Conservation (phyloP, 64 coral and sea anemone species). For the Cladopsammia gracilis region DNA sequence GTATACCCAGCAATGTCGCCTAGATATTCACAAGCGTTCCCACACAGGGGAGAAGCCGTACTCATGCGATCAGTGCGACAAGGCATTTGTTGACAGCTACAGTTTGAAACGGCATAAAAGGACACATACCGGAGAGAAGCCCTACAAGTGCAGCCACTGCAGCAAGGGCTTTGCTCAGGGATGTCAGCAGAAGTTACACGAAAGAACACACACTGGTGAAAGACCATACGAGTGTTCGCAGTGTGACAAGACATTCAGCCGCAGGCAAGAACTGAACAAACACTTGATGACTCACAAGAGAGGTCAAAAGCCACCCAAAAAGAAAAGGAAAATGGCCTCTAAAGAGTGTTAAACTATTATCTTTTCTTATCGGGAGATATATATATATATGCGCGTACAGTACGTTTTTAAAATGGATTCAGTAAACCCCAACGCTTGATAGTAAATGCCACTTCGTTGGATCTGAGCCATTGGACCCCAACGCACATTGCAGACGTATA, state of each 20-base stretch:
- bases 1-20: not conserved
- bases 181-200: slow-evolving; percentile 4
- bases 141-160: slow-evolving; percentile 10
- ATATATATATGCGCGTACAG: not conserved
- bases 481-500: no score
- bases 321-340: not conserved
- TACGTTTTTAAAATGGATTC: no score
- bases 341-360: not conserved
- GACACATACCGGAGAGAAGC: slow-evolving; percentile 12
- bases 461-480: no score
- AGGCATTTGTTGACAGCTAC: slow-evolving; percentile 20
- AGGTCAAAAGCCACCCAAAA: not conserved
- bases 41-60: not conserved
- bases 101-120: not conserved
- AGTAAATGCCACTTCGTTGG: no score
- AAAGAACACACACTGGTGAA: slow-evolving; percentile 14
- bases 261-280: not conserved
- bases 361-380: no score
- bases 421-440: no score
- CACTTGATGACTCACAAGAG: not conserved
- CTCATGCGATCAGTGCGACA: not conserved
- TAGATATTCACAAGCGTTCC: not conserved
- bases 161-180: slow-evolving; percentile 12
- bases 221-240: not conserved
- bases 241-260: slow-evolving; percentile 19